phyloP scores from a whole-genome alignment of 1,140 invertebrate species.

The Drosophila grimshawi region DNA sequence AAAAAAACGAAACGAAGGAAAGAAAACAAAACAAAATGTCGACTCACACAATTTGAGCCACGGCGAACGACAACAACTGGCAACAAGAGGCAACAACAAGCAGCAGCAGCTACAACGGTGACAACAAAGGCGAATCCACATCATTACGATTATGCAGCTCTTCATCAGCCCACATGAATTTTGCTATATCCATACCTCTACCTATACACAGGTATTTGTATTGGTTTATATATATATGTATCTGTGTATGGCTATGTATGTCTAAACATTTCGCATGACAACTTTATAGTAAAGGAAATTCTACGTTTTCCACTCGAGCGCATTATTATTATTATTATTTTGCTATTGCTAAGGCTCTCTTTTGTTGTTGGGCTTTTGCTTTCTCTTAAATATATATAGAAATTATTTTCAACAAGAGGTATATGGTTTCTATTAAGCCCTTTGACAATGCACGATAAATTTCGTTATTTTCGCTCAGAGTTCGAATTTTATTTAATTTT shows the following conservation, averaged over 20 bases:
- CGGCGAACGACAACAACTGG: slow-evolving; percentile 21
- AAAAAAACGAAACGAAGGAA: too few species aligned
- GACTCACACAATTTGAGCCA: slow-evolving; percentile 37
- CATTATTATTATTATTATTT: slow-evolving; percentile 57
- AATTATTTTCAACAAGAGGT: background rate
- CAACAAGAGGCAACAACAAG: slow-evolving; percentile 7
- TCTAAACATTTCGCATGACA: slow-evolving; percentile 18
- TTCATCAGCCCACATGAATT: slow-evolving; percentile 22
- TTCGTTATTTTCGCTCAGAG: too few species aligned
- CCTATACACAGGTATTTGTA: background rate
- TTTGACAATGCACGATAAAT: too few species aligned
- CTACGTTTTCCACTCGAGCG: slow-evolving; percentile 74
- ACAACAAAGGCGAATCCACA: slow-evolving; percentile 53
- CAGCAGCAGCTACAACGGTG: slow-evolving; percentile 9
- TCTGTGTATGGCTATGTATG: background rate
- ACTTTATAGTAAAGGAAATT: slow-evolving; percentile 51
- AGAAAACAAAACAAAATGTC: slow-evolving; percentile 25
- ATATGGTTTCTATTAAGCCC: background rate
- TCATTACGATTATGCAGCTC: slow-evolving; percentile 62
- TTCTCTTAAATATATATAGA: slow-evolving; percentile 8
- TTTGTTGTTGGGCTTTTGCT: slow-evolving; percentile 6
- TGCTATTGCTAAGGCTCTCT: slow-evolving; percentile 2
- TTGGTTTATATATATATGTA: slow-evolving; percentile 9
- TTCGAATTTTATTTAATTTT: background rate
- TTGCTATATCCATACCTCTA: slow-evolving; percentile 14